Evolutionary conservation across 2,113 vertebrate species (phyloP), one percentile per base, ranked within the genome.

Genomic region (Osmerus eperlanus): DNA sequence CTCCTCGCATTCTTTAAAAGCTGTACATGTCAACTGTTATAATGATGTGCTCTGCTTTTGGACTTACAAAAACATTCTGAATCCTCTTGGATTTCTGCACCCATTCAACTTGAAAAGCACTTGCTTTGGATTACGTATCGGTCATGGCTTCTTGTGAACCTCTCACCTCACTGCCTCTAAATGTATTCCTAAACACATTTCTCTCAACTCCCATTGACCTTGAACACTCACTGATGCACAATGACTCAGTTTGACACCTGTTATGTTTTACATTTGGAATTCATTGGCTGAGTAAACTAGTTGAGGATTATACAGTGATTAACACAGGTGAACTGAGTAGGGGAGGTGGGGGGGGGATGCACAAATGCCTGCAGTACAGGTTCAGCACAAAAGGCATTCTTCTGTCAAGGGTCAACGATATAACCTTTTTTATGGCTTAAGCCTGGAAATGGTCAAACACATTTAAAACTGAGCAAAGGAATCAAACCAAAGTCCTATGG

Each of bases 1-100:
- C 87, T 91, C 83, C 61, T 70, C 83, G 54, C 85, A 89, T 89
- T 88, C 81, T 89, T 65, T 67, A 72, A 78, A 77, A 80, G 79
- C 70, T 23, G 69, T 78, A 68, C 72, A 76, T 80, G 88, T 88
- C 85, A 81, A 72, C 78, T 76, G 84, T 84, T 88, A 73, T 86
- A 88, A 88, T 79, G 80, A 82, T 85, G 82, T 84, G 82, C 73
- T 83, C 70, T 52, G 41, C 41, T 76, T 56, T 65, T 58, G 62
- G 52, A 80, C 80, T 68, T 67, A 77, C 78, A 76, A 86, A 74
- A 87, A 87, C 86, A 88, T 51, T 23, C 58, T 32, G 77, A 84
- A 88, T 73, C 85, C 81, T 12, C 15, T 0, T 32, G 87, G 86
- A 84, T 84, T 85, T 32, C 82, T 76, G 41, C 9, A 1, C 2